phyloP scores from a whole-genome alignment of 2,113 vertebrate species.

The Microtus montanus region DNA sequence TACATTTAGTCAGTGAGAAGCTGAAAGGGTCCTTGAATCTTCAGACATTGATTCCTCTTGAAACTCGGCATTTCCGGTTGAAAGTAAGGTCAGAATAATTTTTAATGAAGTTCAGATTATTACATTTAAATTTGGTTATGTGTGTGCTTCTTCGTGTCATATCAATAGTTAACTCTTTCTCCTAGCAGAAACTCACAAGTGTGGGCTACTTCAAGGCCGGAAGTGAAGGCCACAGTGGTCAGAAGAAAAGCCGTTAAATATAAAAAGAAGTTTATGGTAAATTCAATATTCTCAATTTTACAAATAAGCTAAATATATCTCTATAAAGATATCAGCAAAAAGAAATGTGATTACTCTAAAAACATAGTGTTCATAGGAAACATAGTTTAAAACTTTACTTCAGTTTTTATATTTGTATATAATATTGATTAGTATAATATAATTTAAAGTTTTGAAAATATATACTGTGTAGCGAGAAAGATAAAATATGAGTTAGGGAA shows the following conservation, averaged over 20 bases:
- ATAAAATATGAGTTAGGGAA: not conserved
- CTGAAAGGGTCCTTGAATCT: not conserved
- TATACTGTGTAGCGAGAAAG: not conserved
- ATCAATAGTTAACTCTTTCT: not conserved
- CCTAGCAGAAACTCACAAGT: not conserved
- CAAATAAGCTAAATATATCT: not conserved
- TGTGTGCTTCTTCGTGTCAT: not conserved
- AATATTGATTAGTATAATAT: not conserved
- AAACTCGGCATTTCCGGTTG: not conserved
- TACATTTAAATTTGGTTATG: slow-evolving; percentile 4
- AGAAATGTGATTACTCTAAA: not conserved
- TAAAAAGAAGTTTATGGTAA: not conserved
- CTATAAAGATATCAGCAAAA: not conserved
- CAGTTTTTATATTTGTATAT: not conserved
- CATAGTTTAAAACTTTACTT: not conserved
- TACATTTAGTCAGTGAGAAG: not conserved
- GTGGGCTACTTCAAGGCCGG: not conserved
- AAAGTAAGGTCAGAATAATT: slow-evolving; percentile 35
- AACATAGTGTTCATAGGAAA: not conserved
- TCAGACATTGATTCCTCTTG: not conserved
- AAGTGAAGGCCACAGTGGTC: not conserved
- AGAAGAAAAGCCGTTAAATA: not conserved
- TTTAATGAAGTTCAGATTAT: not conserved
- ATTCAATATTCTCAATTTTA: not conserved
- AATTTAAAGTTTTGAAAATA: not conserved